A percentile compares a stretch with the other conserved stretches of the same genome.
Evolutionary conservation across 2,113 vertebrate genomes (phyloP).

Genomic region (Cheirogaleus medius): DNA sequence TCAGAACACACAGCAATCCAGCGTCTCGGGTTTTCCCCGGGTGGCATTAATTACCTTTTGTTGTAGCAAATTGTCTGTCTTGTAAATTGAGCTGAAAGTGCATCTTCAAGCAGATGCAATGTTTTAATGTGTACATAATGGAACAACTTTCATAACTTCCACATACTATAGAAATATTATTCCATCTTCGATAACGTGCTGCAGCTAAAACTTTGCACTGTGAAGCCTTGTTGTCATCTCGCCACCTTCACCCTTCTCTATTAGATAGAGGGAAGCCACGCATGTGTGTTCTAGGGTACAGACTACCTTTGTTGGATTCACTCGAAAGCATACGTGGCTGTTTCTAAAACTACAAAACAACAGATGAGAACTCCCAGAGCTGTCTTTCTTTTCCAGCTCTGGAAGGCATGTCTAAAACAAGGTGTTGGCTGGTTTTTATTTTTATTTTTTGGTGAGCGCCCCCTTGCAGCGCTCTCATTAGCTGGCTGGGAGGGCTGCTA

Average conservation of each 20-base stretch:
- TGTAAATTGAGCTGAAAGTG: slow-evolving; percentile 36
- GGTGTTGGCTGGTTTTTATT: slow-evolving; percentile 49
- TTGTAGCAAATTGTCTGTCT: slow-evolving; percentile 55
- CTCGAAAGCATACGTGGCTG: slow-evolving; percentile 54
- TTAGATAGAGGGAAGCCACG: background rate
- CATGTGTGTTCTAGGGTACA: slow-evolving; percentile 59
- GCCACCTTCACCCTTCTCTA: background rate
- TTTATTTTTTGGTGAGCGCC: background rate
- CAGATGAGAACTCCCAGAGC: slow-evolving; percentile 47
- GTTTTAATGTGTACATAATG: background rate
- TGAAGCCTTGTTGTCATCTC: background rate
- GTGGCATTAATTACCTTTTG: slow-evolving; percentile 65
- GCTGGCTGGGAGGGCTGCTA: background rate
- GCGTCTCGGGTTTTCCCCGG: background rate
- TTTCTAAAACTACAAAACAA: slow-evolving; percentile 59
- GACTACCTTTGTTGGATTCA: slow-evolving; percentile 72
- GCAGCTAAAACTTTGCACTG: accelerated
- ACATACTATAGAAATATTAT: background rate
- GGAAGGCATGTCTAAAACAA: slow-evolving; percentile 7
- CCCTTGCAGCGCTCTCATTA: background rate
- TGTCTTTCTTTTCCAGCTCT: background rate
- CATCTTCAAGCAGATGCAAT: slow-evolving; percentile 25
- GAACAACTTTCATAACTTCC: slow-evolving; percentile 53
- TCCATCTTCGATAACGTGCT: background rate
- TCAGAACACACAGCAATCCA: slow-evolving; percentile 52